phyloP scores from a whole-genome alignment of 2,113 vertebrate species.

The Macaca mulatta region DNA sequence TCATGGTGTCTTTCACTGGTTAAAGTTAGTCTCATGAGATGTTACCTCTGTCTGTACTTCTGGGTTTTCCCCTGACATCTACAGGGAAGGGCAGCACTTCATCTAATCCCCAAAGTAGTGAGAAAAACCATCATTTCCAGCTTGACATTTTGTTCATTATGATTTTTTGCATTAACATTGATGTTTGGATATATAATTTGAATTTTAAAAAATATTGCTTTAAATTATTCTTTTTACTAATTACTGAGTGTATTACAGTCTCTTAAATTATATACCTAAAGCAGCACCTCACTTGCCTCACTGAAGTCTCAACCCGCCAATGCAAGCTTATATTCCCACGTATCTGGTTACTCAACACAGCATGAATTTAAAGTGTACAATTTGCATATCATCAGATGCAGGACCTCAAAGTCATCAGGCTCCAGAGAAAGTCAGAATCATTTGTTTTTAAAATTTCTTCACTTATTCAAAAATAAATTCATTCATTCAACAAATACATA shows the following conservation, averaged over 20 bases:
- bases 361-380: not conserved
- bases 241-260: not conserved
- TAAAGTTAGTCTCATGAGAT: not conserved
- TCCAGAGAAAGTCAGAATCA: not conserved
- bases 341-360: not conserved
- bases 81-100: not conserved
- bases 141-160: not conserved
- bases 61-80: not conserved
- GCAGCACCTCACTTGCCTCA: not conserved
- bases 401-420: not conserved
- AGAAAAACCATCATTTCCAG: not conserved
- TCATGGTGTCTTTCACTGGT: not conserved
- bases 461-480: not conserved
- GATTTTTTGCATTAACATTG: not conserved
- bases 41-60: not conserved
- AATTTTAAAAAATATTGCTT: not conserved
- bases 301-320: not conserved
- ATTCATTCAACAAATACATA: not conserved
- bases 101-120: not conserved
- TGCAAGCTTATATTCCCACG: not conserved
- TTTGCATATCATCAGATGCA: not conserved
- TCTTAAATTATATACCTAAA: not conserved
- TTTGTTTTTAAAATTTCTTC: not conserved
- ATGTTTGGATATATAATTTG: not conserved
- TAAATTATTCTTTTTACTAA: not conserved